phyloP scores from a whole-genome alignment of 2,113 vertebrate species.

The Pseudolaguvia tuberculata region DNA sequence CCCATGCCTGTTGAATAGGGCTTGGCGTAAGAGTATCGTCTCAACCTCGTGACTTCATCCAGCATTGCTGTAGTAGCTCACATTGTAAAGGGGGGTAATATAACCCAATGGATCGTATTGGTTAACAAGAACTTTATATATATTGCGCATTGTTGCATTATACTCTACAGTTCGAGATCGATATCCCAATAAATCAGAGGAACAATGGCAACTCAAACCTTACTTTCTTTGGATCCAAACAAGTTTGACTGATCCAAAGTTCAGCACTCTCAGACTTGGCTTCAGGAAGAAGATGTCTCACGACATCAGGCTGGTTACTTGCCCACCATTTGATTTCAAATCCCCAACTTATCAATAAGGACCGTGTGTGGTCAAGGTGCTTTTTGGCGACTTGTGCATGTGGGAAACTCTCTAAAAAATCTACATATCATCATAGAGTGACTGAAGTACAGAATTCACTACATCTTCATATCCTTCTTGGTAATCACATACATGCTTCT shows the following conservation, averaged over 20 bases:
- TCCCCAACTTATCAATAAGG: neutral
- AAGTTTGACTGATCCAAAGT: neutral
- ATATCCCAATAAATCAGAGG: neutral
- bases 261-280: neutral
- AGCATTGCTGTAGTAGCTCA: too few species aligned
- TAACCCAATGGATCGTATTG: too few species aligned
- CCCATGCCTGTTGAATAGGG: too few species aligned
- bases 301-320: neutral
- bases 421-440: neutral
- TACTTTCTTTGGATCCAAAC: neutral
- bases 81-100: too few species aligned
- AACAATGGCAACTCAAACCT: constrained; percentile 16
- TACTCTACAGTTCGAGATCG: too few species aligned
- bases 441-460: neutral
- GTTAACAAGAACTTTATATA: too few species aligned
- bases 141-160: too few species aligned
- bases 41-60: too few species aligned
- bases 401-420: neutral
- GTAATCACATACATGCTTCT: neutral
- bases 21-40: too few species aligned
- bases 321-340: constrained; percentile 25
- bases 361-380: neutral
- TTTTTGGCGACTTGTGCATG: neutral
- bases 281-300: neutral
- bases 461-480: neutral